These are phyloP conservation scores for Hyla sarda DNA, from an alignment of 2,113 vertebrate genomes.

Conservation along the genomic window DNA sequence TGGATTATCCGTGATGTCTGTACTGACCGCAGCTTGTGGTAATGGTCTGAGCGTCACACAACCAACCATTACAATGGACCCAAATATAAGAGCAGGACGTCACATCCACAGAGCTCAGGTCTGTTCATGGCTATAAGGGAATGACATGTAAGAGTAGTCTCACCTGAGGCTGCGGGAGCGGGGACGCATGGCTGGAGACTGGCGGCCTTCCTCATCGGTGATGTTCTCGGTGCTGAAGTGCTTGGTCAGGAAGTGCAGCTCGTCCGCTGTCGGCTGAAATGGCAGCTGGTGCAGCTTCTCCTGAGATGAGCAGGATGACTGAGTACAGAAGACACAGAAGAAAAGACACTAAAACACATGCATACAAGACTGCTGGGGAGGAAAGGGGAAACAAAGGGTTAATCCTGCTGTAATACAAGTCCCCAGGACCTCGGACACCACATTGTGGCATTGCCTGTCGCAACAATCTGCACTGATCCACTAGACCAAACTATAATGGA, in stretches of 20 bases:
- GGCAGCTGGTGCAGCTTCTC: slow-evolving; percentile 98
- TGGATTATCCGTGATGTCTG: too few species aligned
- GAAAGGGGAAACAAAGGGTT: too few species aligned
- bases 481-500: too few species aligned
- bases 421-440: too few species aligned
- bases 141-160: slow-evolving; percentile 20
- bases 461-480: too few species aligned
- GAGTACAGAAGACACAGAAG: slow-evolving; percentile 78
- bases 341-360: slow-evolving; percentile 69
- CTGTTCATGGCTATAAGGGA: background rate
- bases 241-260: slow-evolving; percentile 97
- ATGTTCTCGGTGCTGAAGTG: slow-evolving; percentile 98
- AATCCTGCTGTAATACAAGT: too few species aligned
- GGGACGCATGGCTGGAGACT: slow-evolving; percentile 91
- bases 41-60: too few species aligned
- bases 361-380: slow-evolving; percentile 65
- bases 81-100: too few species aligned
- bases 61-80: too few species aligned
- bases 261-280: slow-evolving; percentile 95
- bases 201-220: slow-evolving; percentile 91
- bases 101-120: too few species aligned
- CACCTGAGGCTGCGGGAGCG: slow-evolving; percentile 93
- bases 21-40: too few species aligned
- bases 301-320: slow-evolving; percentile 99
- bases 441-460: too few species aligned